These are phyloP conservation scores for Mola mola DNA, from an alignment of 2,113 vertebrate species.

Conservation along the genomic window DNA sequence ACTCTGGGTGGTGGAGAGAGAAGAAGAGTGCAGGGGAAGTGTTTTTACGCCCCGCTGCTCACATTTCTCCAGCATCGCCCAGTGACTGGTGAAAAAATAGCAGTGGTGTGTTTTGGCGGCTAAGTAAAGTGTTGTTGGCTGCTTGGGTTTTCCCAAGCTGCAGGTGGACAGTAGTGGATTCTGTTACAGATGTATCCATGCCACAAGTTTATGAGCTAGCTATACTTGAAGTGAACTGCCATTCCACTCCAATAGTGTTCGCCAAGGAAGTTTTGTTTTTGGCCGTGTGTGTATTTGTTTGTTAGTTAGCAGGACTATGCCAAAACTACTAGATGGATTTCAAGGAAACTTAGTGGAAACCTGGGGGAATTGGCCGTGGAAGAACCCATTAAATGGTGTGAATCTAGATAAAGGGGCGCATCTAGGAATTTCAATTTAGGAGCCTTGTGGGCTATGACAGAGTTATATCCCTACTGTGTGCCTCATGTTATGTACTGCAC, in stretches of 20 bases:
- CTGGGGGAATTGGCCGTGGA: no score
- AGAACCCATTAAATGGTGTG: no score
- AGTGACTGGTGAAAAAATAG: conserved; percentile 51
- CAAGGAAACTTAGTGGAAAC: no score
- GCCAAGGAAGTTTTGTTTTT: no score
- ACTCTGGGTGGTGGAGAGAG: conserved; percentile 40
- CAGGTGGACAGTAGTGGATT: conserved; percentile 45
- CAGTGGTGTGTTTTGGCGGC: conserved; percentile 41
- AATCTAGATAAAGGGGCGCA: no score
- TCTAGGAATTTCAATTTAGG: no score
- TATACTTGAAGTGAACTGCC: conserved; percentile 1
- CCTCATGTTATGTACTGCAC: no score
- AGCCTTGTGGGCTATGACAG: no score
- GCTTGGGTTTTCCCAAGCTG: conserved; percentile 39
- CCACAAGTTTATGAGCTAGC: neutral
- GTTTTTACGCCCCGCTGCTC: conserved; percentile 72
- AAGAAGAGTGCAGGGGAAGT: conserved; percentile 49
- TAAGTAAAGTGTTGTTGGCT: conserved; percentile 37
- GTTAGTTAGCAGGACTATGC: no score
- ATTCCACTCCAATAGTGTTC: neutral
- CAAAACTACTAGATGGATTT: no score
- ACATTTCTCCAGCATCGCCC: conserved; percentile 56
- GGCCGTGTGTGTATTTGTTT: no score
- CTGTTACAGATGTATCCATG: conserved; percentile 18
- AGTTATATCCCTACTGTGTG: no score